Evolutionary conservation across 2,797 vertebrate genomes (phyloP).

Genomic region (Pachyuromys duprasi): DNA sequence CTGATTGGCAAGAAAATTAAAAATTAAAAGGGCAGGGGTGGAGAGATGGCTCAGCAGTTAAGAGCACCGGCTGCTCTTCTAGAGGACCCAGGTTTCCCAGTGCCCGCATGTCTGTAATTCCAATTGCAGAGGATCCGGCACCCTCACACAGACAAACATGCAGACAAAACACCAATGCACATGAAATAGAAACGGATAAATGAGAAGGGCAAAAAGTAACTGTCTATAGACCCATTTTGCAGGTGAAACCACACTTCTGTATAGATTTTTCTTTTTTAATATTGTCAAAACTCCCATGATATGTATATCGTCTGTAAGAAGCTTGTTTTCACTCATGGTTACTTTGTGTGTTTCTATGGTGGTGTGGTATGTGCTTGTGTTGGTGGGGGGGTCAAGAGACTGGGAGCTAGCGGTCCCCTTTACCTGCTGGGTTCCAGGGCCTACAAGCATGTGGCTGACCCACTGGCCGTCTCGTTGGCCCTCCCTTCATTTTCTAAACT

Average conservation of each 20-base stretch:
- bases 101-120: too few relatives aligned
- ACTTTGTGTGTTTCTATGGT: background rate
- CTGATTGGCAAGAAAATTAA: background rate
- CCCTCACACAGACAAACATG: too few relatives aligned
- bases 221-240: accelerated
- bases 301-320: background rate
- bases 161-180: too few relatives aligned
- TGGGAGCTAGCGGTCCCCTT: background rate
- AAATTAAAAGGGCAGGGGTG: background rate
- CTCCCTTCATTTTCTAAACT: background rate
- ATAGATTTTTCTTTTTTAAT: background rate
- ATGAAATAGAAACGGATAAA: too few relatives aligned
- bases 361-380: background rate
- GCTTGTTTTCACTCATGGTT: background rate
- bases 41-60: too few relatives aligned
- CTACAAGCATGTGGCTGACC: background rate
- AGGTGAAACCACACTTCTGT: background rate
- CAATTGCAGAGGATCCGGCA: too few relatives aligned
- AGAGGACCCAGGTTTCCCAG: too few relatives aligned
- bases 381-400: background rate
- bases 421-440: background rate
- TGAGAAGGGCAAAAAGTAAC: background rate
- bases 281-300: background rate
- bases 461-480: background rate
- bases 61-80: too few relatives aligned